phyloP scores from a whole-genome alignment of 2,888 invertebrate species.

The Augochlorella aurata region DNA sequence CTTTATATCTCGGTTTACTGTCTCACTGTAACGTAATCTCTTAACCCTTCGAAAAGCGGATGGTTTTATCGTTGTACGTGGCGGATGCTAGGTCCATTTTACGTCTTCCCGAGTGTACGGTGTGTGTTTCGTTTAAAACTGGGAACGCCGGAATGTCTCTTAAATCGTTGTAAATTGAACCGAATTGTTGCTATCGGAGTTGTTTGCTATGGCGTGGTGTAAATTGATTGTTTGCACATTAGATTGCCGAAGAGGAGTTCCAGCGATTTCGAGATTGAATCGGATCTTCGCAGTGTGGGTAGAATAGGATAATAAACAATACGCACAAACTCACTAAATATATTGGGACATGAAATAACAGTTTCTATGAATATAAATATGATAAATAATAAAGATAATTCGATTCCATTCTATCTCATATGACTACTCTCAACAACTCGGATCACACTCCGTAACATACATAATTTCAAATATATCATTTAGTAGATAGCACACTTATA shows the following conservation, averaged over 20 bases:
- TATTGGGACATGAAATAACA: too few relatives aligned
- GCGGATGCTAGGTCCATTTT: neutral
- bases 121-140: neutral
- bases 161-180: neutral
- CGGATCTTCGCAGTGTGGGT: too few relatives aligned
- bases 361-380: too few relatives aligned
- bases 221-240: neutral
- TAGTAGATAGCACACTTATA: too few relatives aligned
- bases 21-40: too few relatives aligned
- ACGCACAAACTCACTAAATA: too few relatives aligned
- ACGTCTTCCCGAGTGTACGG: conserved; percentile 1
- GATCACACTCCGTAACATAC: too few relatives aligned
- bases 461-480: too few relatives aligned
- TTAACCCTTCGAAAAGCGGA: conserved; percentile 24
- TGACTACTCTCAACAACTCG: too few relatives aligned
- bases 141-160: neutral
- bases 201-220: neutral
- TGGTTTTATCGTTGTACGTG: conserved; percentile 18
- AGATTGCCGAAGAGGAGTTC: neutral
- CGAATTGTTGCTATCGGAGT: neutral
- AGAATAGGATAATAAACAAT: too few relatives aligned
- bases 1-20: conserved; percentile 12
- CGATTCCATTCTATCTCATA: too few relatives aligned
- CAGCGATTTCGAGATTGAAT: neutral
- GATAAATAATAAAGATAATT: too few relatives aligned